These are phyloP conservation scores for Pycnomerus fuliginosus DNA, from an alignment of 2,888 invertebrate genomes.

Conservation along the genomic window DNA sequence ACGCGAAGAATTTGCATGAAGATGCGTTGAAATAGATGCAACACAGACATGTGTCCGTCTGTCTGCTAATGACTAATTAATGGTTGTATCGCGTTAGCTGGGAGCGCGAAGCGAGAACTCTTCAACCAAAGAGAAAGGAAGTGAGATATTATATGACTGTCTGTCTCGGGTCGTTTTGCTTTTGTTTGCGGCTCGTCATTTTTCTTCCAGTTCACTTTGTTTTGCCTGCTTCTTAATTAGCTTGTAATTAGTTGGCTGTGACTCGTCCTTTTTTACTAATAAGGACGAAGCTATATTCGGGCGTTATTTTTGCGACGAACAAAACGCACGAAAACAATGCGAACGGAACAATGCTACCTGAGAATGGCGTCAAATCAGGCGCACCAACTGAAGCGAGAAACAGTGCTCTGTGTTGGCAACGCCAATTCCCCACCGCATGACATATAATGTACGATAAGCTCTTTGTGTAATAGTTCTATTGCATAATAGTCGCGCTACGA, in stretches of 20 bases:
- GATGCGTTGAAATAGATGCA: constrained; percentile 9
- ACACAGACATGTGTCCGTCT: constrained; percentile 32
- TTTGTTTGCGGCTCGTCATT: constrained; percentile 27
- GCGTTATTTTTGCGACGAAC: neutral
- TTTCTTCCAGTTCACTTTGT: constrained; percentile 28
- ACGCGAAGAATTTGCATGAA: constrained; percentile 17
- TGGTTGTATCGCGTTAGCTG: constrained; percentile 23
- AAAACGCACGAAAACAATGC: constrained; percentile 25
- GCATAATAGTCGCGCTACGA: constrained; percentile 54
- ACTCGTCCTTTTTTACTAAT: neutral
- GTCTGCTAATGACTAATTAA: constrained; percentile 37
- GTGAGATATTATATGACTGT: constrained; percentile 43
- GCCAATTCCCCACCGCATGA: constrained; percentile 53
- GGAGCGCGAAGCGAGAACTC: constrained; percentile 21
- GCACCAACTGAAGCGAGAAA: constrained; percentile 45
- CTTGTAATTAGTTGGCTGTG: constrained; percentile 36
- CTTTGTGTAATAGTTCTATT: constrained; percentile 56
- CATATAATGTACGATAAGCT: constrained; percentile 54
- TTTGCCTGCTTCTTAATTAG: constrained; percentile 39
- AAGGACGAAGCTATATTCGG: neutral
- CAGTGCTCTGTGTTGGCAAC: constrained; percentile 42
- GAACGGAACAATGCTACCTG: constrained; percentile 40
- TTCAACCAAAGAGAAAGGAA: constrained; percentile 38
- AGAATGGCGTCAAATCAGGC: constrained; percentile 41
- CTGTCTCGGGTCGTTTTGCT: constrained; percentile 33